Base-by-base conservation (phyloP, 1,140 invertebrate genomes). In the Drosophila melanica region DNA sequence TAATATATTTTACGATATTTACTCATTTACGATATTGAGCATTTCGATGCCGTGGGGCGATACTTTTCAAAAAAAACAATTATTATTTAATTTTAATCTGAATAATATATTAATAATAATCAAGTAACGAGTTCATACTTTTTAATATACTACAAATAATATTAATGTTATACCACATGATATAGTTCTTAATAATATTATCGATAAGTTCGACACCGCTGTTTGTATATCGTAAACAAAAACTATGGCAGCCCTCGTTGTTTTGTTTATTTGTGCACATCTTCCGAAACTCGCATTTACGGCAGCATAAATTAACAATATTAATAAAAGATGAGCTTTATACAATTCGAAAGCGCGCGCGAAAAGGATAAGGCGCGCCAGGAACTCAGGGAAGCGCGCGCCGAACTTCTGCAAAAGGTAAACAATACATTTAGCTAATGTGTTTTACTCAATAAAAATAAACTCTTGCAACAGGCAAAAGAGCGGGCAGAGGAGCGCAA, bases 301-400 rank as follows among this genome's bases (percentile, higher is more conserved):
- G 14, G 3, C 14, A 6, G 30, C 9, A 4, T 5, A 23, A 23
- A 27, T 7, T 42, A 33, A 3, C 18, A 64, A 64, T 44, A 16
- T 18, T 39, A 27, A 11, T 58, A 35, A 57, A 67, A 73, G 16
- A 92, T 92, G 92, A 92, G 90, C 48, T 92, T 69, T 39, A 92
- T 92, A 71, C 79, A 93, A 71, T 93, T 93, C 63, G 92, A 93
- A 69, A 93, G 92, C 65, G 81, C 77, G 6, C 71, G 87, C 11
- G 92, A 90, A 5, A 92, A 92, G 66, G 92, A 93, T 8, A 90
- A 90, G 48, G 79, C 82, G 5, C 81, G 92, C 5, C 62, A 92
- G 51, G 81, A 91, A 8, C 75, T 92, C 6, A 72, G 87, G 6
- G 76, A 92, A 66, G 89, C 89, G 2, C 81, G 92, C 30, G 76